These are phyloP conservation scores for Calosoma granatense DNA, from an alignment of 1,140 invertebrate genomes.

Conservation along the genomic window DNA sequence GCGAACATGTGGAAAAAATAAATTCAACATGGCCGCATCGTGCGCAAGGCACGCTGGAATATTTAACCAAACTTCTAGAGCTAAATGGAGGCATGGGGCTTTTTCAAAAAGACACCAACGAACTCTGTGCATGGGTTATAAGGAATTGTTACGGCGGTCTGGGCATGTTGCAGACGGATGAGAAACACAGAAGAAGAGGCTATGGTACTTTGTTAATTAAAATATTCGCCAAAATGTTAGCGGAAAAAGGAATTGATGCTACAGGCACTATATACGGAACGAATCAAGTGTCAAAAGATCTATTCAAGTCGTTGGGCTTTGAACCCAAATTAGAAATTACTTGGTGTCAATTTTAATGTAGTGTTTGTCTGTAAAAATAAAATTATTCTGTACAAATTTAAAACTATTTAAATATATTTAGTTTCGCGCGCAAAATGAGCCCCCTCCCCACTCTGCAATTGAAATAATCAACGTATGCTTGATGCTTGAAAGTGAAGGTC, in stretches of 20 bases:
- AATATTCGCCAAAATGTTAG: slow-evolving; percentile 27
- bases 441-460: no score
- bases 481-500: no score
- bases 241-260: slow-evolving; percentile 25
- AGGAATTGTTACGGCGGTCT: slow-evolving; percentile 29
- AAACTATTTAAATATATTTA: no score
- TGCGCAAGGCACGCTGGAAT: slow-evolving; percentile 22
- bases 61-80: slow-evolving; percentile 21
- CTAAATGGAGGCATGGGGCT: slow-evolving; percentile 26
- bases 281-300: neutral
- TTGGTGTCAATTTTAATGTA: no score
- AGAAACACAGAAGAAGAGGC: slow-evolving; percentile 28
- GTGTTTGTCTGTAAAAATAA: no score
- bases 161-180: slow-evolving; percentile 30
- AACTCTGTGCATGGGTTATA: slow-evolving; percentile 27
- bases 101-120: slow-evolving; percentile 21
- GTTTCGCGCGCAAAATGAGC: no score
- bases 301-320: neutral
- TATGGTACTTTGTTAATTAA: slow-evolving; percentile 30
- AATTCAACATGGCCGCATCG: slow-evolving; percentile 25
- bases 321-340: neutral
- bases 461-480: no score
- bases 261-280: neutral
- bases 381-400: no score
- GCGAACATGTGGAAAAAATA: slow-evolving; percentile 18